phyloP scores from a whole-genome alignment of 2,888 invertebrate species.

The Phengaris alcon region DNA sequence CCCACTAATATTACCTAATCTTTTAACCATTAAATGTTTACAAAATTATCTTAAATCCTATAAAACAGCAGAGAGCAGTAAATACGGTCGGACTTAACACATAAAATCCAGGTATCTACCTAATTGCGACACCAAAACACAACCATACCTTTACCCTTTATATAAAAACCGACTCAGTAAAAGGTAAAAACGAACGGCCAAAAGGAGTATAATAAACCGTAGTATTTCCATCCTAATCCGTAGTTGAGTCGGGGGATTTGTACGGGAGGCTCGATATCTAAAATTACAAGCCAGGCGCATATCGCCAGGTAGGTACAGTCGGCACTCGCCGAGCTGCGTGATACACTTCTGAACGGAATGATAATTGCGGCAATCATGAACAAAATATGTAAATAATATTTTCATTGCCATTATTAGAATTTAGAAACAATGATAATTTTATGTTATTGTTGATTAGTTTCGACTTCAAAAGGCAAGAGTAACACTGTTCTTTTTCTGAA shows the following conservation, averaged over 20 bases:
- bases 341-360: background rate
- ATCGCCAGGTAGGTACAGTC: conserved; percentile 64
- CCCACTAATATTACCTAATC: no score
- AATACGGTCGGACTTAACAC: no score
- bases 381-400: no score
- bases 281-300: conserved; percentile 75
- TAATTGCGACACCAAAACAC: background rate
- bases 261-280: conserved; percentile 69
- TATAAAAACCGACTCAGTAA: conserved; percentile 42
- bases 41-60: no score
- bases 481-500: background rate
- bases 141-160: background rate
- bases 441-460: conserved; percentile 45
- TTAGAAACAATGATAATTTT: no score
- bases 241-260: conserved; percentile 56
- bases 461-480: conserved; percentile 43
- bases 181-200: conserved; percentile 71
- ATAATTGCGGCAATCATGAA: no score
- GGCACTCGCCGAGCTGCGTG: conserved; percentile 49
- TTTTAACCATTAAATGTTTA: no score
- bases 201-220: conserved; percentile 73
- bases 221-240: conserved; percentile 76
- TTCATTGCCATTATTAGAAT: no score
- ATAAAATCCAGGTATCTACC: no score
- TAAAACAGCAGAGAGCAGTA: no score